Evolutionary conservation across 2,888 invertebrate genomes (phyloP), one percentile per base, ranked within the genome.

Genomic region (Elmis aenea): DNA sequence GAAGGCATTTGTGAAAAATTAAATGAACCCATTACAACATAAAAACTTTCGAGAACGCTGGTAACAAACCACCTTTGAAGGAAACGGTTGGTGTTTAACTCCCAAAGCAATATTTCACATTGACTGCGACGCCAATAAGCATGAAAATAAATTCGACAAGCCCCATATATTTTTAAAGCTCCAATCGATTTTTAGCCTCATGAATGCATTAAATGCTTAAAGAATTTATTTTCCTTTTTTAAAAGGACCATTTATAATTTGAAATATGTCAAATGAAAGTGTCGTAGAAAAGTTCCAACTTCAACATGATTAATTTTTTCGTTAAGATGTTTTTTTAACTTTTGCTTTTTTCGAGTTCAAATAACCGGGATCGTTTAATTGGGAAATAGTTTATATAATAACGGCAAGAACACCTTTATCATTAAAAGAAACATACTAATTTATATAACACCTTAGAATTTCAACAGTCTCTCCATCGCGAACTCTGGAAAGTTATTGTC

Each of bases 91-190:
- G 38, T 31, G 27, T 34, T 42, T 42, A 38, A 35, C 35, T 38
- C 31, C 28, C 34, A 28, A 12, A 18, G 33, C 34, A 29, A 38
- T 42, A 42, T 42, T 42, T 42, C 27, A 34, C 33, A 34, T 38
- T 26, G 38, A 21, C 28, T 29, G 41, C 23, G 24, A 34, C 21
- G 31, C 38, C 23, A 42, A 34, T 38, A 33, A 37, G 42, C 37
- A 38, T 30, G 38, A 34, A 38, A 42, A 42, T 42, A 42, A 42
- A 42, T 42, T 42, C 42, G 38, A 38, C 34, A 38, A 33, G 38
- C 33, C 32, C 34, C 38, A 34, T 33, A 25, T 38, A 27, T 35
- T 42, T 42, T 32, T 35, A 38, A 42, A 38, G 38, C 26, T 25
- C 26, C 28, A 32, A 42, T 42, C 32, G 42, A 42, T 42, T 42